Percentiles rank a stretch among this genome's conserved stretches.
Evolutionary conservation across 2,797 vertebrate species (phyloP).

Genomic region (Brachyalestes nurse): DNA sequence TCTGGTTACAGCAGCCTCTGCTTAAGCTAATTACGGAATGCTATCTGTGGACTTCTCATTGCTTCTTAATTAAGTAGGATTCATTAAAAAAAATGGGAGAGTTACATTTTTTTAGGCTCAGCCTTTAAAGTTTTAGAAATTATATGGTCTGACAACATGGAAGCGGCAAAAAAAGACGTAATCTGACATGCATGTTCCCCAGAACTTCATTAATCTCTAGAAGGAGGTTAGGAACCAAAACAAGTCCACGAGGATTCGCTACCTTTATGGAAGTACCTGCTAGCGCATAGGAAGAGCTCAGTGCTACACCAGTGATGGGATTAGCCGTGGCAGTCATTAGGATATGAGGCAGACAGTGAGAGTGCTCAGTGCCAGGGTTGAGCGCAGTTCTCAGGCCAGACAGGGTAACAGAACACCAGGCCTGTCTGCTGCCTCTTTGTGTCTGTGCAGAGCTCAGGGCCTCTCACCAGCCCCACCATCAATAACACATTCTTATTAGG

Average conservation of each 20-base stretch:
- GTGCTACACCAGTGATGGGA: constrained; percentile 22
- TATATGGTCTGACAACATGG: constrained; percentile 26
- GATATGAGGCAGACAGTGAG: constrained; percentile 50
- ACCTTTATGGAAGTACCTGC: neutral
- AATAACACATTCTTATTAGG: constrained; percentile 72
- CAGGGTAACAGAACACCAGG: constrained; percentile 59
- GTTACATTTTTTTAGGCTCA: constrained; percentile 53
- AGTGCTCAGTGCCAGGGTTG: constrained; percentile 38
- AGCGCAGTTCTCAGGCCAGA: constrained; percentile 41
- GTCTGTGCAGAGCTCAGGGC: constrained; percentile 48
- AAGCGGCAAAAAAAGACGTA: constrained; percentile 14
- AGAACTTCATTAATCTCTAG: neutral
- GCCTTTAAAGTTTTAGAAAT: constrained; percentile 19
- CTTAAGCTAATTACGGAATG: constrained; percentile 84
- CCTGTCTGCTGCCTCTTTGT: constrained; percentile 58
- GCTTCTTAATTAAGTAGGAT: constrained; percentile 84
- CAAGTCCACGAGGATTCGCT: neutral
- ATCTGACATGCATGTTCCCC: neutral
- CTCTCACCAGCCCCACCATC: constrained; percentile 59
- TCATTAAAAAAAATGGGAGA: constrained; percentile 71
- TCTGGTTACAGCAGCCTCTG: constrained; percentile 83
- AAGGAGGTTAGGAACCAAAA: neutral
- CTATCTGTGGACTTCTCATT: constrained; percentile 82
- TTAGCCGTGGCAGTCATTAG: constrained; percentile 42
- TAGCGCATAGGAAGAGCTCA: neutral